Evolutionary conservation across 2,888 invertebrate species (phyloP), one percentile per base, ranked within the genome.

Genomic region (Cataglyphis albicans): DNA sequence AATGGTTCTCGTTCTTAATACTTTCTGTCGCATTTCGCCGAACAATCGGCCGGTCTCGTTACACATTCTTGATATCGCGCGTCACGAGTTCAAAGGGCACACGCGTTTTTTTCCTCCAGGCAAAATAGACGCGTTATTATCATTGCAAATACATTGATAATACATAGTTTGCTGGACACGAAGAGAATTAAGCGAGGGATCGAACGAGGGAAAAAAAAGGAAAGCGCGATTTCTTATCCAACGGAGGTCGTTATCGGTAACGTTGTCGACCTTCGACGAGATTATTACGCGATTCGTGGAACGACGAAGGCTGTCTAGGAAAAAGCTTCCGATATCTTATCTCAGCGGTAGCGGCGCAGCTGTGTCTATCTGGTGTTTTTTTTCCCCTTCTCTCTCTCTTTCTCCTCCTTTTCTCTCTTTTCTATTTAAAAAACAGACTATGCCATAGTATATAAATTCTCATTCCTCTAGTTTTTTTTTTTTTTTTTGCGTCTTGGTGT

Each of bases 241-340:
- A 61, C 76, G 72, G 83, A 80, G 87, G 80, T 83, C 81, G 75
- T 78, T 59, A 75, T 73, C 82, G 57, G 57, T 84, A 68, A 67
- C 87, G 86, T 84, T 85, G 84, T 84, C 85, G 90, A 84, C 90
- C 90, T 91, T 90, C 90, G 85, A 48, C 80, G 80, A 88, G 87
- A 90, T 90, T 89, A 90, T 90, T 89, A 83, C 74, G 83, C 84
- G 89, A 90, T 90, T 90, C 91, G 84, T 29, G 86, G 90, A 91
- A 90, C 89, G 82, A 81, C 84, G 85, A 87, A 87, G 89, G 83
- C 83, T 87, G 87, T 88, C 85, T 88, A 87, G 84, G 87, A 90
- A 88, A 89, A 87, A 87, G 82, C 81, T 35, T 75, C 70, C 80
- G 88, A 87, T 90, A 90, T 89, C 90, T 91, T 91, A 90, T 90